phyloP scores from a whole-genome alignment of 1,140 invertebrate genomes.

The Drosophila murphyi region DNA sequence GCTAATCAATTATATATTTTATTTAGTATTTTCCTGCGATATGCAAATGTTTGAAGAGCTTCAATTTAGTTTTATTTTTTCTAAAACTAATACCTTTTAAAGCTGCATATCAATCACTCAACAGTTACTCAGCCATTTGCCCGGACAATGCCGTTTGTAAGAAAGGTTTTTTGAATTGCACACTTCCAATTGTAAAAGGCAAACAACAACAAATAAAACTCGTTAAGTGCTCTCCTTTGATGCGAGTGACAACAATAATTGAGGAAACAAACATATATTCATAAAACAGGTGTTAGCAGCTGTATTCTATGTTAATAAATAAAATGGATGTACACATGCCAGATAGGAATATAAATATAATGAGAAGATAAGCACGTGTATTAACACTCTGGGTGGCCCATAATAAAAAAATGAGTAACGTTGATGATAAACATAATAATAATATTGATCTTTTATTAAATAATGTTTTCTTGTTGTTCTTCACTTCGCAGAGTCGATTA shows the following conservation, averaged over 20 bases:
- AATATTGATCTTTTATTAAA: slow-evolving; percentile 12
- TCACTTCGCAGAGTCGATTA: slow-evolving; percentile 6
- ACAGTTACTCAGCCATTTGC: too few relatives aligned
- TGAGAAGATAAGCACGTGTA: slow-evolving; percentile 33
- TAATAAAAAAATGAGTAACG: background rate
- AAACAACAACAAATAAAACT: background rate
- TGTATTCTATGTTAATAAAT: slow-evolving; percentile 7
- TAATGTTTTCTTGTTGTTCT: background rate
- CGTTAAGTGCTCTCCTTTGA: background rate
- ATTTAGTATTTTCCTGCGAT: too few relatives aligned
- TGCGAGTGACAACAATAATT: background rate
- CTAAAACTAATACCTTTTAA: too few relatives aligned
- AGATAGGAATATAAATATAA: slow-evolving; percentile 31
- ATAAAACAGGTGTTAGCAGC: background rate
- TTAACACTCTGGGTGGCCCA: slow-evolving; percentile 14
- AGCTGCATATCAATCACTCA: too few relatives aligned
- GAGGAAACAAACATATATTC: background rate
- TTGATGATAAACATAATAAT: slow-evolving; percentile 13
- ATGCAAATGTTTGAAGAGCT: too few relatives aligned
- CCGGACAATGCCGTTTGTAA: too few relatives aligned
- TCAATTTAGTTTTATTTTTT: too few relatives aligned
- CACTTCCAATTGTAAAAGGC: too few relatives aligned
- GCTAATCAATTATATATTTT: too few relatives aligned
- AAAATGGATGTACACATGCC: background rate
- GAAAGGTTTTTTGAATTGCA: too few relatives aligned